Conservation (phyloP, 2,888 invertebrate species). For the Pterostichus madidus region DNA sequence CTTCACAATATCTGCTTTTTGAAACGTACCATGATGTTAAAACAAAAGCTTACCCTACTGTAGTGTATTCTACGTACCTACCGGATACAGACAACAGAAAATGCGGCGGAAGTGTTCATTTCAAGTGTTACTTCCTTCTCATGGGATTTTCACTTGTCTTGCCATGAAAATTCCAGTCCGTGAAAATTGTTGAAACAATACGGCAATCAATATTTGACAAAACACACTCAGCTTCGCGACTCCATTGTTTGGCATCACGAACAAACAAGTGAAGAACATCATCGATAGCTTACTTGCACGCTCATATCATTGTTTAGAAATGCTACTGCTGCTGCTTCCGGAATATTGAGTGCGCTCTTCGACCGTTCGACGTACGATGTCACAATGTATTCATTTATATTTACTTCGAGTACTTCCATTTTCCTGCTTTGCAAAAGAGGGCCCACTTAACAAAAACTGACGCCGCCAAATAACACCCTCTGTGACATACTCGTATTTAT, state of each 20-base stretch:
- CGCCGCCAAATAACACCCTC: too few species aligned
- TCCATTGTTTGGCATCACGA: slow-evolving; percentile 67
- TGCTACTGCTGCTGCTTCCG: slow-evolving; percentile 39
- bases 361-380: not conserved
- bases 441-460: not conserved
- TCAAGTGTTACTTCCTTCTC: slow-evolving; percentile 60
- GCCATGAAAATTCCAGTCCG: slow-evolving; percentile 41
- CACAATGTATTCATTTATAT: slow-evolving; percentile 6
- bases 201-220: slow-evolving; percentile 66
- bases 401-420: not conserved
- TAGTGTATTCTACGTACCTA: not conserved
- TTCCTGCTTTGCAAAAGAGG: not conserved
- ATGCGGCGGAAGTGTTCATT: slow-evolving; percentile 48
- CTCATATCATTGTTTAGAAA: slow-evolving; percentile 30
- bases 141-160: slow-evolving; percentile 7
- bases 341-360: slow-evolving; percentile 21
- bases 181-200: slow-evolving; percentile 65
- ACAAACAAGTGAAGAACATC: slow-evolving; percentile 45
- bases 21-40: too few species aligned
- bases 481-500: too few species aligned
- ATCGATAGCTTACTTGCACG: slow-evolving; percentile 39
- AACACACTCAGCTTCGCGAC: slow-evolving; percentile 56
- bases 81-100: slow-evolving; percentile 30
- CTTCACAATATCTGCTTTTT: too few species aligned
- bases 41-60: too few species aligned